A percentile compares a stretch with the other conserved stretches of the same genome.
phyloP scores from a whole-genome alignment of 2,113 vertebrate species.

The Rhea pennata region DNA sequence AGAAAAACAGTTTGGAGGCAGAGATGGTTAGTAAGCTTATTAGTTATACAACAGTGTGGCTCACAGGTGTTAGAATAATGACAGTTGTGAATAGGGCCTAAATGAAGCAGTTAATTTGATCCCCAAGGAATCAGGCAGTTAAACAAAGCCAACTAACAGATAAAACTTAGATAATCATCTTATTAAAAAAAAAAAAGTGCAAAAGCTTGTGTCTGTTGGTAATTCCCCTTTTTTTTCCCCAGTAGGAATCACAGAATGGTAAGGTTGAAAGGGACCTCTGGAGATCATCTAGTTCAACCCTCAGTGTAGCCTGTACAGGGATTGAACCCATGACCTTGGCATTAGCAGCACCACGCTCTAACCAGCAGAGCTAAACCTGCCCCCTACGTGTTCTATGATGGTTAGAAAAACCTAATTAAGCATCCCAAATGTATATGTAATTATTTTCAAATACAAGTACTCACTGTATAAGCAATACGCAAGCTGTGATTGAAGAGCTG shows the following conservation, averaged over 20 bases:
- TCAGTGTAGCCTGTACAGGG: too few species aligned
- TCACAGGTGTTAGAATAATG: neutral
- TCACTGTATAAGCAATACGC: accelerated
- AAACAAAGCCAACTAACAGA: neutral
- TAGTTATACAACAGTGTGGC: neutral
- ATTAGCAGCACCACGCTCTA: too few species aligned
- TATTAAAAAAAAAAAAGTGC: neutral
- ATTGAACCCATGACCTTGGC: too few species aligned
- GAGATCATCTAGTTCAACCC: too few species aligned
- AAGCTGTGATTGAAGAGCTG: neutral
- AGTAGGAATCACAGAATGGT: neutral
- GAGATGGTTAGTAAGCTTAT: neutral
- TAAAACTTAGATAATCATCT: neutral
- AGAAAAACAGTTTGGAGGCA: neutral
- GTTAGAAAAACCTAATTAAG: neutral
- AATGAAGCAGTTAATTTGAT: neutral
- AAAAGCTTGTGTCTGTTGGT: neutral
- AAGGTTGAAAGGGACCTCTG: too few species aligned
- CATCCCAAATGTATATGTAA: neutral
- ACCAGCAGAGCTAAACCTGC: too few species aligned
- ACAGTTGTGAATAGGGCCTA: neutral
- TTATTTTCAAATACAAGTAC: neutral
- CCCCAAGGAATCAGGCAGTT: neutral
- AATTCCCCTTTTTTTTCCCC: neutral
- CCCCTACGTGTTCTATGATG: too few species aligned